These are phyloP conservation scores for Dichetophora obliterata DNA, from an alignment of 2,888 invertebrate species.

Conservation along the genomic window DNA sequence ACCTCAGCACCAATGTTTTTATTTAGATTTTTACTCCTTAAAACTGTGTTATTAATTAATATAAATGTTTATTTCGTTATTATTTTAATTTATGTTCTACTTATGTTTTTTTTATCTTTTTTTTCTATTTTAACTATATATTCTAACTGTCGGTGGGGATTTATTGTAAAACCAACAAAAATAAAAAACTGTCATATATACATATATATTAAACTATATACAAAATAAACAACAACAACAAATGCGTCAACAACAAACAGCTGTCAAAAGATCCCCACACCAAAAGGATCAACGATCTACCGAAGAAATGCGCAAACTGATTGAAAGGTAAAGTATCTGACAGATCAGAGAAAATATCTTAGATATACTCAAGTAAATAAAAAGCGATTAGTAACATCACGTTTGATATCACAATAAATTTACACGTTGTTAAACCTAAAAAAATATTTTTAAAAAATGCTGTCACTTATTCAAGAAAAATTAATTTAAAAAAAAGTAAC, in stretches of 20 bases:
- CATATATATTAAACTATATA: slow-evolving; percentile 27
- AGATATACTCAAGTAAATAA: background rate
- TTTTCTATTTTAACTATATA: slow-evolving; percentile 52
- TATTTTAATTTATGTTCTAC: slow-evolving; percentile 50
- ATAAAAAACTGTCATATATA: slow-evolving; percentile 41
- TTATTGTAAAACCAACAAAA: slow-evolving; percentile 43
- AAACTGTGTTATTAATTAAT: slow-evolving; percentile 23
- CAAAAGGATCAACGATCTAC: slow-evolving; percentile 93
- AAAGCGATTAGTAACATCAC: slow-evolving; percentile 10
- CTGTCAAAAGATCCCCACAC: slow-evolving; percentile 77
- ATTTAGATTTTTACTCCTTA: background rate
- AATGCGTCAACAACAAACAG: slow-evolving; percentile 52
- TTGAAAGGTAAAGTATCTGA: slow-evolving; percentile 88
- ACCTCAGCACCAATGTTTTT: slow-evolving; percentile 25
- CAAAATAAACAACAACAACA: slow-evolving; percentile 43
- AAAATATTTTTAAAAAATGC: background rate
- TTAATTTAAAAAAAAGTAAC: background rate
- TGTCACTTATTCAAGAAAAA: background rate
- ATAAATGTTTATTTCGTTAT: slow-evolving; percentile 50
- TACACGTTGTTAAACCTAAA: background rate
- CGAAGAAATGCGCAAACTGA: slow-evolving; percentile 97
- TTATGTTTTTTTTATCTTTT: slow-evolving; percentile 51
- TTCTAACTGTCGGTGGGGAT: slow-evolving; percentile 41
- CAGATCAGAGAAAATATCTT: slow-evolving; percentile 53
- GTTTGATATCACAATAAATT: background rate